A percentile compares a stretch with the other conserved stretches of the same genome.
phyloP scores from a whole-genome alignment of 2,797 vertebrate genomes.

The Propithecus deckenii region DNA sequence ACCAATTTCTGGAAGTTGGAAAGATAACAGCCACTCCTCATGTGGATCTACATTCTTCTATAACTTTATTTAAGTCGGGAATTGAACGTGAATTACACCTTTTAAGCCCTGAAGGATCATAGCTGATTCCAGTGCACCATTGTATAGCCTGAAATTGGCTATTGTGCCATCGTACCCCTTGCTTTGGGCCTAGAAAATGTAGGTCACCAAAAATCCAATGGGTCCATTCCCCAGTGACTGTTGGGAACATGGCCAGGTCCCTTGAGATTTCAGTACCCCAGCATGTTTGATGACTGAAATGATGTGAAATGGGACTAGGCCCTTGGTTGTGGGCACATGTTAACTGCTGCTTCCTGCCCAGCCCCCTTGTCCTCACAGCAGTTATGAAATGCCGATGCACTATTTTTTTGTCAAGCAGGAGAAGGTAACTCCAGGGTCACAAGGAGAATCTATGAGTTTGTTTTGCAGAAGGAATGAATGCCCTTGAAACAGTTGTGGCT shows the following conservation, averaged over 20 bases:
- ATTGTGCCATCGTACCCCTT: accelerated
- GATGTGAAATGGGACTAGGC: background rate
- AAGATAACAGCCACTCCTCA: background rate
- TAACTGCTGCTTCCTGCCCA: background rate
- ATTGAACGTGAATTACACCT: background rate
- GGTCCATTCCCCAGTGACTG: background rate
- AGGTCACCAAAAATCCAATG: background rate
- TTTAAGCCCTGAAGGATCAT: background rate
- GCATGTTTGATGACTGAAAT: background rate
- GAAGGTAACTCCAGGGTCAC: background rate
- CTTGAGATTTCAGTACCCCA: background rate
- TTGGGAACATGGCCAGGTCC: background rate
- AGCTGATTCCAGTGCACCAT: background rate
- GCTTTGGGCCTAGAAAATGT: background rate
- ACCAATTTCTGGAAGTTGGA: background rate
- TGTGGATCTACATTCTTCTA: background rate
- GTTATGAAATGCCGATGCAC: background rate
- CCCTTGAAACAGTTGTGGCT: background rate
- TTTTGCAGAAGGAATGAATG: background rate
- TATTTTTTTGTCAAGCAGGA: background rate
- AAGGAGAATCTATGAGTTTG: background rate
- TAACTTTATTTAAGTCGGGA: background rate
- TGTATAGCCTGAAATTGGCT: background rate
- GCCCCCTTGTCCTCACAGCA: background rate
- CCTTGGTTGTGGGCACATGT: background rate